phyloP scores from a whole-genome alignment of 2,797 vertebrate genomes.

The Phoeniculus purpureus region DNA sequence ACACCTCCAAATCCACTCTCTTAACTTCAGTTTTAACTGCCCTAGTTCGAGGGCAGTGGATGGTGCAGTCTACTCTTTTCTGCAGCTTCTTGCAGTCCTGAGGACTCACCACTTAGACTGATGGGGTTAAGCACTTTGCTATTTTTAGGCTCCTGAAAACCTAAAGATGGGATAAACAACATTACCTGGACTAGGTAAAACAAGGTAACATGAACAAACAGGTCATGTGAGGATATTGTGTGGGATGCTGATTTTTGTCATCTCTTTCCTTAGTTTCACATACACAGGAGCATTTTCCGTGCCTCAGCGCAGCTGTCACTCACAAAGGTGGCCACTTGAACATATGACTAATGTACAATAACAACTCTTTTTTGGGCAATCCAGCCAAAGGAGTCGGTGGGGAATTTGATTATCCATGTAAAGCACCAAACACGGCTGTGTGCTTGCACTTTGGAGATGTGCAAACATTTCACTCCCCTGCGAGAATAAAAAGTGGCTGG shows the following conservation, averaged over 20 bases:
- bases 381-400: not conserved
- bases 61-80: not conserved
- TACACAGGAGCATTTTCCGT: not conserved
- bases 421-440: not conserved
- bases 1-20: not conserved
- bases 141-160: constrained; percentile 17
- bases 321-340: not conserved
- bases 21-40: not conserved
- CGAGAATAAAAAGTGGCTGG: not conserved
- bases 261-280: not conserved
- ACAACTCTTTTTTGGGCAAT: not conserved
- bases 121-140: not conserved
- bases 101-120: not conserved
- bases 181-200: not conserved
- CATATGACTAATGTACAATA: not conserved
- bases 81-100: not conserved
- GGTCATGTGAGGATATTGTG: not conserved
- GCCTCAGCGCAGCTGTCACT: not conserved
- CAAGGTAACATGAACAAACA: not conserved
- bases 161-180: not conserved
- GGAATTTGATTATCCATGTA: not conserved
- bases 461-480: not conserved
- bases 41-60: not conserved
- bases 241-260: not conserved
- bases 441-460: not conserved